phyloP scores from a whole-genome alignment of 2,113 vertebrate genomes.

The Lipophrys pholis region DNA sequence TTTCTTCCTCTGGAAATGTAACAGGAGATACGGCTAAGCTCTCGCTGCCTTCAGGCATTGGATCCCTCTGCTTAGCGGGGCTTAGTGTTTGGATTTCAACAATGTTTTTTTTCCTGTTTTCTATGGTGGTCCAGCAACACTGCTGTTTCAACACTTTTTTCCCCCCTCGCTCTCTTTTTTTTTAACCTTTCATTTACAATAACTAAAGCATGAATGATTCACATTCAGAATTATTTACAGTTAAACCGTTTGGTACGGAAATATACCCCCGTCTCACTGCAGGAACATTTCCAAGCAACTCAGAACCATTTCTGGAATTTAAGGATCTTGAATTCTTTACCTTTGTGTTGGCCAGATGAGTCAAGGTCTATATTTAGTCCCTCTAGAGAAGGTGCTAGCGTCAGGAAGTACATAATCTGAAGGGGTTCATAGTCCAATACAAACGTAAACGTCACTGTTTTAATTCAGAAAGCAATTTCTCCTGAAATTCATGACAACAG shows the following conservation, averaged over 20 bases:
- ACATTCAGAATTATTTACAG: slow-evolving; percentile 2
- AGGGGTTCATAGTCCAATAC: neutral
- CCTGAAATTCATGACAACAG: too few relatives aligned
- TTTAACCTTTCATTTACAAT: neutral
- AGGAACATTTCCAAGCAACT: slow-evolving; percentile 4
- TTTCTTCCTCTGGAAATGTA: slow-evolving; percentile 33
- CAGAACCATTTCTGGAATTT: slow-evolving; percentile 5
- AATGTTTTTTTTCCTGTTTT: slow-evolving; percentile 30
- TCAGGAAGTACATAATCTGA: neutral
- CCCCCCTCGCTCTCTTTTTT: neutral
- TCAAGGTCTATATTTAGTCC: slow-evolving; percentile 10
- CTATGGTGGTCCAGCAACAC: slow-evolving; percentile 36
- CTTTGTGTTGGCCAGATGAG: slow-evolving; percentile 15
- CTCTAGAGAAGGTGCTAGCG: neutral
- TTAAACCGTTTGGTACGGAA: slow-evolving; percentile 6
- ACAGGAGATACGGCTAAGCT: slow-evolving; percentile 44
- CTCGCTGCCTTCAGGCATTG: slow-evolving; percentile 30
- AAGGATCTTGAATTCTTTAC: neutral
- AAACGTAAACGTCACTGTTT: neutral
- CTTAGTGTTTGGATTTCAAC: slow-evolving; percentile 23
- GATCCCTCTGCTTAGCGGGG: slow-evolving; percentile 27
- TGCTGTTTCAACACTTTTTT: slow-evolving; percentile 13
- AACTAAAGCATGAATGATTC: neutral
- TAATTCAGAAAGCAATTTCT: too few relatives aligned
- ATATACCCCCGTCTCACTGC: neutral